phyloP scores from a whole-genome alignment of 2,888 invertebrate species.

The Agriopis marginaria region DNA sequence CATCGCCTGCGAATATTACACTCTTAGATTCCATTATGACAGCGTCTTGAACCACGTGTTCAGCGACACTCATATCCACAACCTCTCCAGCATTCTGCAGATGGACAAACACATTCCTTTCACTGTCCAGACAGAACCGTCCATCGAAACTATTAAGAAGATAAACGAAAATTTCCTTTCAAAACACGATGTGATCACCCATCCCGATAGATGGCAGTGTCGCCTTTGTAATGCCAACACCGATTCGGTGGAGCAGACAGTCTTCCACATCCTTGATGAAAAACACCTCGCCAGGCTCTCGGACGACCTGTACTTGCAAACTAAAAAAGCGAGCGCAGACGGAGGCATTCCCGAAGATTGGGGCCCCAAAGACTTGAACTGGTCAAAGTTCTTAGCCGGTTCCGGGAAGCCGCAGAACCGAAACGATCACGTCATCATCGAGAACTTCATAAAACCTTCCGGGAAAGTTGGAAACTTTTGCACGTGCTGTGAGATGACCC shows the following conservation, averaged over 20 bases:
- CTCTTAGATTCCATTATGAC: conserved; percentile 78
- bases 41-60: conserved; percentile 81
- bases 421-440: conserved; percentile 77
- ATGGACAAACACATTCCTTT: conserved; percentile 75
- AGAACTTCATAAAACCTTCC: conserved; percentile 79
- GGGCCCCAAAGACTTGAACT: conserved; percentile 79
- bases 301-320: conserved; percentile 71
- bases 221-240: conserved; percentile 66
- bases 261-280: conserved; percentile 76
- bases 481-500: conserved; percentile 77
- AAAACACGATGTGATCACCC: conserved; percentile 63
- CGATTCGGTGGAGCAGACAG: conserved; percentile 65
- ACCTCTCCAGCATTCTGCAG: conserved; percentile 73
- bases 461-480: conserved; percentile 79
- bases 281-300: conserved; percentile 75
- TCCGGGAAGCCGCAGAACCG: conserved; percentile 75
- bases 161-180: conserved; percentile 73
- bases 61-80: conserved; percentile 76
- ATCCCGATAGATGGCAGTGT: conserved; percentile 61
- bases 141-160: conserved; percentile 71
- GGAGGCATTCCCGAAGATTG: conserved; percentile 76
- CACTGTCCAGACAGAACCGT: conserved; percentile 58
- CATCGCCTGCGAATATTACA: conserved; percentile 81
- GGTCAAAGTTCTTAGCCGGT: conserved; percentile 79
- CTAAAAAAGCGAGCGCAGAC: conserved; percentile 68